Base-by-base conservation (phyloP, 2,888 invertebrate genomes). In the Idaea dimidiata region DNA sequence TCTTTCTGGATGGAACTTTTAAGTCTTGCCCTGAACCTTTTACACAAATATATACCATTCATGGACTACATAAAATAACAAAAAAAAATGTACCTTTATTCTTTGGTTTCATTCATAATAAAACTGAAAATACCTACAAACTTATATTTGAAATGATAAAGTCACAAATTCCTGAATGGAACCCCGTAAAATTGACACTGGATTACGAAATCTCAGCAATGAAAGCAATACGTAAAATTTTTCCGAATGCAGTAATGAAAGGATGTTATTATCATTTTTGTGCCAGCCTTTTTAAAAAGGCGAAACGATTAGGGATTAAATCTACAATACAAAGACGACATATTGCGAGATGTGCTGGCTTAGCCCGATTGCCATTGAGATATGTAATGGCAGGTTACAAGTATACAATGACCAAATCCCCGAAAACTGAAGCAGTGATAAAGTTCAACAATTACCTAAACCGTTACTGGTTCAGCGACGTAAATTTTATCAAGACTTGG, bases 401-500 rank as follows among this genome's bases (percentile, higher is more conserved):
- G n/a, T 66, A 69, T 54, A 62, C 59, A 31, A 67, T 67, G 66
- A 59, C 59, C 31, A 64, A 57, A 54, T 66, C 64, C n/a, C 64
- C 62, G 54, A 62, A 61, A 63, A 62, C 59, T 58, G 60, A 60
- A 10, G 7, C 58, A 32, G 57, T 65, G 57, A 54, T 32, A 56
- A 64, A 66, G 54, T 66, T 69, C 33, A 64, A 66, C 61, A 57
- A 31, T 16, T 65, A 62, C 60, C 59, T 57, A 31, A 59, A 63
- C 61, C 31, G 57, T 57, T 64, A 59, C 59, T 61, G 63, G 64
- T 61, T 63, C 54, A 56, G 62, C 16, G 55, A 64, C 33, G 53
- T 59, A 31, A 54, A 59, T 18, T 67, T 66, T 55, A 63, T 64
- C 33, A 66, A 67, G 58, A 62, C 18, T 54, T 63, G 66, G 62